A percentile compares a stretch with the other conserved stretches of the same genome.
phyloP scores from a whole-genome alignment of 2,113 vertebrate genomes.

The Machaerirhynchus nigripectus region DNA sequence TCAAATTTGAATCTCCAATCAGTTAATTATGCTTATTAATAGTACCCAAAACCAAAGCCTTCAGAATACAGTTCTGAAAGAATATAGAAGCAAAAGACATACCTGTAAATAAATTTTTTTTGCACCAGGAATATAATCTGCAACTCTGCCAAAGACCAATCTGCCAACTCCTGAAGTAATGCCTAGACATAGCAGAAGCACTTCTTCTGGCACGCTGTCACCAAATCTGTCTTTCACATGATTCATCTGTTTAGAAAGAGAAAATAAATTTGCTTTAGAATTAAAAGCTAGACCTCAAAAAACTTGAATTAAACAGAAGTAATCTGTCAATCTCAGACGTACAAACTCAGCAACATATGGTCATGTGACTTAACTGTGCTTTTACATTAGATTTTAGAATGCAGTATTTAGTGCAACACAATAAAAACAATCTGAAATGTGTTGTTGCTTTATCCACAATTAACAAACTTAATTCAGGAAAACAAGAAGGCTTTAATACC shows the following conservation, averaged over 20 bases:
- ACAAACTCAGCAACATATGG: background rate
- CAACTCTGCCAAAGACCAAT: slow-evolving; percentile 87
- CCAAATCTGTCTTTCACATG: slow-evolving; percentile 86
- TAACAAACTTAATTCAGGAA: background rate
- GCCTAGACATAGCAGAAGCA: slow-evolving; percentile 90
- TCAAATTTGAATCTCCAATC: background rate
- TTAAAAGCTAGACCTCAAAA: background rate
- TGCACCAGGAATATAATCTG: slow-evolving; percentile 88
- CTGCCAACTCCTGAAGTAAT: slow-evolving; percentile 90
- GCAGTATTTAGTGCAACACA: background rate
- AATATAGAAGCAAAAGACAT: background rate
- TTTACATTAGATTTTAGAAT: background rate
- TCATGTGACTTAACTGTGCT: background rate
- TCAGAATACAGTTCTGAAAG: background rate
- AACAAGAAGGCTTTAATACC: background rate
- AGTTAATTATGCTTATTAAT: background rate
- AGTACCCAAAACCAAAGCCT: background rate
- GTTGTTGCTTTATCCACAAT: background rate
- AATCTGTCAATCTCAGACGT: background rate
- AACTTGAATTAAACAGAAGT: background rate
- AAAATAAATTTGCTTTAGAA: background rate
- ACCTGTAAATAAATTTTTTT: slow-evolving; percentile 97
- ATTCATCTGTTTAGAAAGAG: slow-evolving; percentile 81
- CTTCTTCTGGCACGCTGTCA: slow-evolving; percentile 74
- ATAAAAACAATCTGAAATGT: background rate